Evolutionary conservation across 2,797 vertebrate species (phyloP), one percentile per base, ranked within the genome.

Genomic region (Epinephelus awoara): DNA sequence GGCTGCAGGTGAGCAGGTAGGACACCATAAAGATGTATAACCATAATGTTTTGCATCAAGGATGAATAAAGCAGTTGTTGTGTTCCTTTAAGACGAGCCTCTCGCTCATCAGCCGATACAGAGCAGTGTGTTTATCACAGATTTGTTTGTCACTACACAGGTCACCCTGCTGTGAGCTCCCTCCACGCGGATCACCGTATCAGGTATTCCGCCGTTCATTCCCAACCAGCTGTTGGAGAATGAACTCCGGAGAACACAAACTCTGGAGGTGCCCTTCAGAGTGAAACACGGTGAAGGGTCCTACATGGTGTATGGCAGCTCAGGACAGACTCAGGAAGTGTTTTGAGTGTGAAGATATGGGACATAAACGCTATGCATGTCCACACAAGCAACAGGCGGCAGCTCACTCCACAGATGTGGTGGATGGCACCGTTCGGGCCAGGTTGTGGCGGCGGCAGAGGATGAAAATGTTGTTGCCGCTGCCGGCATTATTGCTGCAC

Each of bases 201-300:
- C 44, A 2, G 5, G 46, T 44, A 34, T 52, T 17, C 64, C 2
- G 5, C 47, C 2, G 11, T 25, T 25, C 1, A 55, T 68, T 7
- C 58, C 50, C 0, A 69, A 70, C 5, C 4, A 55, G 10, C 3
- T 63, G 40, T 12, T 77, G 7, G 66, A 49, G 11, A 19, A 18
- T 0, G 50, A 69, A 40, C 50, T 77, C 5, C 5, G 15, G 1
- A 59, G 47, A 8, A 12, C 46, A 7, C 47, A 61, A 6, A 61
- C 34, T 1, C 49, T 63, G 49, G 58, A 72, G 3, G 58, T 63
- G 21, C 63, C 50, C 4, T 65, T 74, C 15, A 47, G 62, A 17
- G 51, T 74, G 1, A 74, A 65, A 2, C 42, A 73, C 0, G 9
- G 3, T 1, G 51, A 56, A 1, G 25, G 61, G 4, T 56, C 14